Evolutionary conservation across 2,888 invertebrate species (phyloP).

Genomic region (Dioctria linearis): DNA sequence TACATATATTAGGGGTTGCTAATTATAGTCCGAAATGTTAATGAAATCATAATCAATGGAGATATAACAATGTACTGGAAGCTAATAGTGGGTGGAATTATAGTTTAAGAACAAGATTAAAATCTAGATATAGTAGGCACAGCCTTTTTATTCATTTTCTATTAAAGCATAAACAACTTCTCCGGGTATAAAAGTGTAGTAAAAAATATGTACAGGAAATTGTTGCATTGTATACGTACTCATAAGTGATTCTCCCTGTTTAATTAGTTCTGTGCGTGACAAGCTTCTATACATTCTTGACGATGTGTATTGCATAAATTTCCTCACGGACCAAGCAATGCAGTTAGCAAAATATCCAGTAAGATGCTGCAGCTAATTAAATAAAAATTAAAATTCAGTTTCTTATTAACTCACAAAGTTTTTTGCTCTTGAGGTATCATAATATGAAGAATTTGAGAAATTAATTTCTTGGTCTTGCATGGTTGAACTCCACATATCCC

Average conservation of each 20-base stretch:
- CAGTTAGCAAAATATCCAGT: too few relatives aligned
- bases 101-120: too few relatives aligned
- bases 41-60: too few relatives aligned
- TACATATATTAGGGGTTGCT: too few relatives aligned
- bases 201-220: slow-evolving; percentile 16
- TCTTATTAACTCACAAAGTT: not conserved
- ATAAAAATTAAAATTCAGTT: slow-evolving; percentile 24
- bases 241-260: not conserved
- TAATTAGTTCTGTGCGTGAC: slow-evolving; percentile 27
- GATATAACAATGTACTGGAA: too few relatives aligned
- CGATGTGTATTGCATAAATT: slow-evolving; percentile 21
- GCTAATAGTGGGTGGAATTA: too few relatives aligned
- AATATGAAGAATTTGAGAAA: slow-evolving; percentile 15
- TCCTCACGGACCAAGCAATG: not conserved
- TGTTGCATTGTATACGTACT: not conserved
- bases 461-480: slow-evolving; percentile 15
- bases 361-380: not conserved
- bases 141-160: too few relatives aligned
- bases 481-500: not conserved
- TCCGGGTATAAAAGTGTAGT: not conserved
- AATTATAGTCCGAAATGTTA: too few relatives aligned
- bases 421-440: slow-evolving; percentile 18
- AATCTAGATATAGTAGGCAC: too few relatives aligned
- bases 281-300: slow-evolving; percentile 14
- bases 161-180: too few relatives aligned